These are phyloP conservation scores for Galeopterus variegatus DNA, from an alignment of 2,113 vertebrate genomes.

Conservation along the genomic window DNA sequence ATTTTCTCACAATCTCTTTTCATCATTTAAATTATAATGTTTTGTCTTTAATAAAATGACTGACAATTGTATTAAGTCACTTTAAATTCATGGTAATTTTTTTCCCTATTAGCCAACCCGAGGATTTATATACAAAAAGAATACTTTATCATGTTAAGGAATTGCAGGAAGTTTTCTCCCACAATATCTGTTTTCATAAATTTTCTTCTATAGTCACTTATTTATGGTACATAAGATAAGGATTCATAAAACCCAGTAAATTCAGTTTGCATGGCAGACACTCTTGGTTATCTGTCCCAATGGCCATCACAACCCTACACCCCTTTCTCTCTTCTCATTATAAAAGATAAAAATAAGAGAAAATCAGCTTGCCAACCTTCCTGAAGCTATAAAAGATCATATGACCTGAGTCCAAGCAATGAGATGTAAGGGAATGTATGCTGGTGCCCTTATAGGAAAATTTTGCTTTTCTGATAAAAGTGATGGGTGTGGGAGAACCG, in stretches of 20 bases:
- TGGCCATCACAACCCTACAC: neutral
- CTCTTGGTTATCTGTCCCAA: neutral
- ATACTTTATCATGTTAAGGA: neutral
- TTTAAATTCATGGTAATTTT: slow-evolving; percentile 48
- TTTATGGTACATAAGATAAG: neutral
- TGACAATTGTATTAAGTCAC: neutral
- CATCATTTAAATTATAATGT: neutral
- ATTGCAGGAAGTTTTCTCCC: neutral
- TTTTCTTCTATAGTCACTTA: neutral
- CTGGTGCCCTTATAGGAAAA: neutral
- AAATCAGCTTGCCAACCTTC: neutral
- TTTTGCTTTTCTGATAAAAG: slow-evolving; percentile 51
- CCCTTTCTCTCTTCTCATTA: neutral
- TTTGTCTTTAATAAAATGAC: slow-evolving; percentile 59
- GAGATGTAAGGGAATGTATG: neutral
- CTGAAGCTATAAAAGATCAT: neutral
- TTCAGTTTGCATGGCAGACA: slow-evolving; percentile 45
- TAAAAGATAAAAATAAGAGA: slow-evolving; percentile 31
- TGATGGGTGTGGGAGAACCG: neutral
- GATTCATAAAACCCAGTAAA: slow-evolving; percentile 19
- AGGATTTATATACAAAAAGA: neutral
- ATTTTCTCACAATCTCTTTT: slow-evolving; percentile 17
- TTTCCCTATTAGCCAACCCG: neutral
- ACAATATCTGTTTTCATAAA: neutral
- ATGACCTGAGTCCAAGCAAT: neutral